Percentiles rank a stretch among this genome's conserved stretches.
phyloP scores from a whole-genome alignment of 2,888 invertebrate genomes.

The Entomobrya proxima region DNA sequence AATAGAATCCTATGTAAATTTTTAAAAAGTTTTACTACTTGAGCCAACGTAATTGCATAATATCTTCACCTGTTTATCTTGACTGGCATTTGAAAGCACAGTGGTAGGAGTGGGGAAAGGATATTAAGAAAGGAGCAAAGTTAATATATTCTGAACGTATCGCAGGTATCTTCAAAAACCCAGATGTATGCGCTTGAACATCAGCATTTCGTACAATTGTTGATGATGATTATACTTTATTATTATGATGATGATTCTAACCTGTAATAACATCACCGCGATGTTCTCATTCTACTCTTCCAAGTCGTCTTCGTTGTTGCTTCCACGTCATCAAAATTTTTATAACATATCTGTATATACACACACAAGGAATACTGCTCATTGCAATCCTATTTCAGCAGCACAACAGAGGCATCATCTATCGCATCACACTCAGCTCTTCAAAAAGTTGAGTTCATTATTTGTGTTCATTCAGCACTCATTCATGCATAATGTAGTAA shows the following conservation, averaged over 20 bases:
- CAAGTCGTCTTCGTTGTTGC: not conserved
- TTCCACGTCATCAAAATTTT: slow-evolving; percentile 49
- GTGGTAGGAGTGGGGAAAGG: not conserved
- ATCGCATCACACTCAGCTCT: not conserved
- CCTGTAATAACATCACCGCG: slow-evolving; percentile 39
- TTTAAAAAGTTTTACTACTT: slow-evolving; percentile 16
- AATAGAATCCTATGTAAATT: slow-evolving; percentile 29
- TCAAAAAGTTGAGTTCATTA: not conserved
- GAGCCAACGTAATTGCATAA: slow-evolving; percentile 12
- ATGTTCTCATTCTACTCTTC: slow-evolving; percentile 27
- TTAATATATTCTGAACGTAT: slow-evolving; percentile 29
- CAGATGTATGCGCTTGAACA: slow-evolving; percentile 1
- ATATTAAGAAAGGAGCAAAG: not conserved
- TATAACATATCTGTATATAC: not conserved
- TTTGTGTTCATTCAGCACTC: slow-evolving; percentile 9
- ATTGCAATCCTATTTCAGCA: not conserved
- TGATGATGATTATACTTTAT: slow-evolving; percentile 14
- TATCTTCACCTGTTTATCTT: slow-evolving; percentile 25
- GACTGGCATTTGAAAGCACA: not conserved
- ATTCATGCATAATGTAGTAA: slow-evolving; percentile 37
- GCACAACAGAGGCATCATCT: not conserved
- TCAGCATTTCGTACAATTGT: not conserved
- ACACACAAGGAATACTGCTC: slow-evolving; percentile 33
- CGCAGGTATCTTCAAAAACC: not conserved
- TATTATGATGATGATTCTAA: slow-evolving; percentile 28